Base-by-base conservation (phyloP, 2,888 invertebrate species). In the Platypus cylindrus region DNA sequence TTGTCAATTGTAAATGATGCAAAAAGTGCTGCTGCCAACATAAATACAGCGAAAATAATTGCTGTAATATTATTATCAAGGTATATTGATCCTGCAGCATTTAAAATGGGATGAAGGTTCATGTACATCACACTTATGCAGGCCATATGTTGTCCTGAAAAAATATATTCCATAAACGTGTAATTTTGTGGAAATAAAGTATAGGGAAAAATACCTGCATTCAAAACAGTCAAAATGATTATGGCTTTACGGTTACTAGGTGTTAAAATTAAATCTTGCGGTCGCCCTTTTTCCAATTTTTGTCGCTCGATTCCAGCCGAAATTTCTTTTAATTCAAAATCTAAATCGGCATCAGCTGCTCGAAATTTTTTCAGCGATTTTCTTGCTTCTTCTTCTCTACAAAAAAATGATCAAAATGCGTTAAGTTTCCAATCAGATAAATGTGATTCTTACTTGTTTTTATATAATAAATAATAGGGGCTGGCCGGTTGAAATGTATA, bases 401-500 rank as follows among this genome's bases (percentile, higher is more conserved):
- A 33, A 41, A 27, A n/a, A 25, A 9, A 25, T 11, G 5, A 25
- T 8, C 12, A 25, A 11, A 11, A 9, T 25, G 5, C 25, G 7
- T 11, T 25, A 20, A 20, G 9, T 20, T 20, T 20, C 20, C 9
- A 20, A 20, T 20, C 5, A 20, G 9, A 20, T 7, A 7, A 20
- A 7, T 9, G n/a, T 17, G 17, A 11, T n/a, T 53, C 56, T 30
- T 45, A 44, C 34, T 53, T 52, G 5, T 50, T 51, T 40, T 54
- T 53, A 22, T 54, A 47, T 4, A 60, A 37, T 9, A 56, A 38
- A 42, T 50, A 60, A 40, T 60, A 60, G 1, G 60, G 59, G 3
- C 53, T 53, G 40, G 56, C 56, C 2, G 60, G 60, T 54, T 59
- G 56, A 43, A 59, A 60, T 1, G 53, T 46, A 39, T 58, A 56